Evolutionary conservation across 2,113 vertebrate species (phyloP), one percentile per base, ranked within the genome.

Genomic region (Austrofundulus limnaeus): DNA sequence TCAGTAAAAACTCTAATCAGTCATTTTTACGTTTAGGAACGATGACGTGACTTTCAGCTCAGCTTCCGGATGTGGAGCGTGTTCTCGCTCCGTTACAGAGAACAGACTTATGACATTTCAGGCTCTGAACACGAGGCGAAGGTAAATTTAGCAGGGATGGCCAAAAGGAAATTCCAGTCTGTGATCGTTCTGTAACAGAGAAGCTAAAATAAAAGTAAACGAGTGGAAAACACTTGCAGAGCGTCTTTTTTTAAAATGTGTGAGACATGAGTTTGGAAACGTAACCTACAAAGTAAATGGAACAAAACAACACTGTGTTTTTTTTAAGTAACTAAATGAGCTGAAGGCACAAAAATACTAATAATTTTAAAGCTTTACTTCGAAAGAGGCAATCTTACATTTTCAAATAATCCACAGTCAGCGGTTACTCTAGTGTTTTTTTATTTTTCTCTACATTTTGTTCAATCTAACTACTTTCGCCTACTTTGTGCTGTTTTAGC

Each of bases 21-120:
- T 28, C 25, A 28, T n/a, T n/a, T n/a, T n/a, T n/a, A n/a, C n/a
- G 25, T 28, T 7, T 28, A 28, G 25, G 25, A 28, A 28, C 25
- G 25, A 50, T 61, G 70, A 64, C 13, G 49, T 9, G 53, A 5
- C 50, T 59, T 50, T 46, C 46, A 11, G 43, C 45, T 41, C 47
- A 41, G 43, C 39, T 52, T 67, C 31, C 59, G 16, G 61, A 57
- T 8, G 19, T 20, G 0, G 0, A 59, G 43, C 45, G 11, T 41
- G 23, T 52, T 72, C 34, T 23, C n/a, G 38, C 42, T 80, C 63
- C 19, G 34, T 64, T 67, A 37, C 4, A 1, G 13, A 23, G 23
- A 28, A 41, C 34, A 5, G 58, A 66, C 67, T 57, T 72, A 52
- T 71, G 72, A 63, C 49, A 77, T 69, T 57, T 75, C 34, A 66